These are phyloP conservation scores for Wiebesia pumilae DNA, from an alignment of 1,140 invertebrate species.

Conservation along the genomic window DNA sequence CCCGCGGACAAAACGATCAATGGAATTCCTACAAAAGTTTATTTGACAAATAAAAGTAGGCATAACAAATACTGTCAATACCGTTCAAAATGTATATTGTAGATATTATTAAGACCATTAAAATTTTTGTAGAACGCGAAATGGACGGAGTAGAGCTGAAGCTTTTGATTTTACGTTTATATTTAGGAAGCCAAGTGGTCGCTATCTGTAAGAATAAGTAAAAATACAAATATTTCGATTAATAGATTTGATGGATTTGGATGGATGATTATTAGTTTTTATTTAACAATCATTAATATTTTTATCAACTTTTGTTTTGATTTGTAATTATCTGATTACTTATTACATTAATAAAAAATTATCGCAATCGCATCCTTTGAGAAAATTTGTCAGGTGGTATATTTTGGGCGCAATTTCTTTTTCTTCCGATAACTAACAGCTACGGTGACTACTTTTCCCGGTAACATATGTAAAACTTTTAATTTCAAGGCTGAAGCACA, in stretches of 20 bases:
- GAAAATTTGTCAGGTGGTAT: too few relatives aligned
- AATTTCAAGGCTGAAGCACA: too few relatives aligned
- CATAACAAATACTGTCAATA: background rate
- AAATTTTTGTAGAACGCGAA: slow-evolving; percentile 54
- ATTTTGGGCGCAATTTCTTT: too few relatives aligned
- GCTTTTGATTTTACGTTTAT: slow-evolving; percentile 65
- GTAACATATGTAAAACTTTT: too few relatives aligned
- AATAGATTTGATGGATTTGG: background rate
- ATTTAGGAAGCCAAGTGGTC: slow-evolving; percentile 56
- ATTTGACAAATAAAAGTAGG: slow-evolving; percentile 54
- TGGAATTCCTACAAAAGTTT: slow-evolving; percentile 55
- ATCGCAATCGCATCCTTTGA: too few relatives aligned
- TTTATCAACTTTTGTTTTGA: too few relatives aligned
- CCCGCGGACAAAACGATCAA: slow-evolving; percentile 59
- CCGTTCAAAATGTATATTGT: background rate
- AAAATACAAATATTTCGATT: background rate
- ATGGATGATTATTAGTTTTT: too few relatives aligned
- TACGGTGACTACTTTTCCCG: too few relatives aligned
- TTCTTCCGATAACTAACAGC: too few relatives aligned
- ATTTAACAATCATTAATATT: too few relatives aligned
- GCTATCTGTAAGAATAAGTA: slow-evolving; percentile 53
- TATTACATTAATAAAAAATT: too few relatives aligned
- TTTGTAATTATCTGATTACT: too few relatives aligned
- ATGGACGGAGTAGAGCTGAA: slow-evolving; percentile 63
- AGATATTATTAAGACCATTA: background rate